Evolutionary conservation across 2,113 vertebrate genomes (phyloP).

Genomic region (Panthera leo): DNA sequence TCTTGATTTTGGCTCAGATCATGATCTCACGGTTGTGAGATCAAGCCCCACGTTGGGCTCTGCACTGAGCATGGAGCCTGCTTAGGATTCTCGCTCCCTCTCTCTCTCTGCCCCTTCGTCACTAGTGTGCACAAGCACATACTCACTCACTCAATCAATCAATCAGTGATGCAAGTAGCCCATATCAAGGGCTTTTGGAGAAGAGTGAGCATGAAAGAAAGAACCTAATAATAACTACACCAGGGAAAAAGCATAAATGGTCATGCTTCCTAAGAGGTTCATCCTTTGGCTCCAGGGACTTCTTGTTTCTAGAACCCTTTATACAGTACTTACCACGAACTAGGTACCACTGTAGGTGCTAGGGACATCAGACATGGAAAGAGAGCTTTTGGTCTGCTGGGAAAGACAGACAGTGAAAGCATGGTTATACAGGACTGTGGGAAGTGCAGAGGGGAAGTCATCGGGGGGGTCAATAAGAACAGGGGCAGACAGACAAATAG

Average conservation of each 20-base stretch:
- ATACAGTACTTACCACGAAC: not conserved
- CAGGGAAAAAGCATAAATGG: not conserved
- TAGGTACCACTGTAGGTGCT: not conserved
- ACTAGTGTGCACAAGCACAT: too few relatives aligned
- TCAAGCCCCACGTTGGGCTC: too few relatives aligned
- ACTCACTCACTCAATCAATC: too few relatives aligned
- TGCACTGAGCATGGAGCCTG: too few relatives aligned
- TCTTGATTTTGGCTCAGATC: too few relatives aligned
- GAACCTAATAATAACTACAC: not conserved
- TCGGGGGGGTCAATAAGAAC: fast-evolving
- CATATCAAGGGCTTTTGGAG: not conserved
- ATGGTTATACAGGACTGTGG: not conserved
- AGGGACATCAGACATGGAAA: not conserved
- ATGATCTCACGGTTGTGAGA: too few relatives aligned
- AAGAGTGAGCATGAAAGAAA: not conserved
- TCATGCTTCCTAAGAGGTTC: not conserved
- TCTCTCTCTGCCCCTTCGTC: too few relatives aligned
- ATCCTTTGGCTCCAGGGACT: not conserved
- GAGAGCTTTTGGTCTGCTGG: not conserved
- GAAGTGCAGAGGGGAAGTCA: not conserved
- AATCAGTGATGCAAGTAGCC: not conserved
- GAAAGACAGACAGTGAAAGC: not conserved
- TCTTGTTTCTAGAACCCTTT: not conserved
- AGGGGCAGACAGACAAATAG: not conserved
- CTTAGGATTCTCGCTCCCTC: too few relatives aligned